phyloP scores from a whole-genome alignment of 2,797 vertebrate genomes.

The Babyrousa celebensis region DNA sequence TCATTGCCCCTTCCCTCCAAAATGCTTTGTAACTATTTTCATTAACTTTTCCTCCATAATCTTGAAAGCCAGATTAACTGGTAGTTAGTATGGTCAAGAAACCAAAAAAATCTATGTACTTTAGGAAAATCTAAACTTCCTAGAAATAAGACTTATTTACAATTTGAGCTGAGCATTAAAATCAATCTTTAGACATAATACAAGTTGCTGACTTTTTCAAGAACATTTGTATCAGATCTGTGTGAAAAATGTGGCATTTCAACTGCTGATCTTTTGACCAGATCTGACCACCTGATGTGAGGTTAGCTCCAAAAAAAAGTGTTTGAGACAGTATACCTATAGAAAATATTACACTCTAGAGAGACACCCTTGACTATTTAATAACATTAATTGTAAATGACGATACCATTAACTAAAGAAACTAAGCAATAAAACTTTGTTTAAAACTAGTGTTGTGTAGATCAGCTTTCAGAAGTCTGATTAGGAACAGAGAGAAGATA shows the following conservation, averaged over 20 bases:
- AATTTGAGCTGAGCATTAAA: conserved; percentile 60
- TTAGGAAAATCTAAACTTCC: conserved; percentile 40
- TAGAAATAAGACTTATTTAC: conserved; percentile 6
- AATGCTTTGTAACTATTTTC: conserved; percentile 58
- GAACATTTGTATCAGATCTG: not conserved
- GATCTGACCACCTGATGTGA: conserved; percentile 22
- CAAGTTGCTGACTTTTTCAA: conserved; percentile 1
- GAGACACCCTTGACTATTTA: not conserved
- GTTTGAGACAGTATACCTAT: not conserved
- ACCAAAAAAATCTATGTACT: not conserved
- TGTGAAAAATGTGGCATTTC: conserved; percentile 55
- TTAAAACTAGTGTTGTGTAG: conserved; percentile 15
- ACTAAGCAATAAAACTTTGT: conserved; percentile 32
- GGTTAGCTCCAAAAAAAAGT: conserved; percentile 14
- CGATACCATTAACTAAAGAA: conserved; percentile 56
- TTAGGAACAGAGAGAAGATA: conserved; percentile 14
- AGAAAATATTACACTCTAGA: conserved; percentile 15
- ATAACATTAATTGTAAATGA: not conserved
- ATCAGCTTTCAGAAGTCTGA: not conserved
- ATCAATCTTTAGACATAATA: not conserved
- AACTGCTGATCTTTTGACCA: conserved; percentile 41
- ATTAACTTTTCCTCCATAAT: conserved; percentile 37
- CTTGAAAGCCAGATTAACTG: conserved; percentile 47
- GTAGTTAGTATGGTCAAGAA: conserved; percentile 13
- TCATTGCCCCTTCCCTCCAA: not conserved